A percentile compares a stretch with the other conserved stretches of the same genome.
phyloP scores from a whole-genome alignment of 1,140 invertebrate genomes.

The Diuraphis noxia region DNA sequence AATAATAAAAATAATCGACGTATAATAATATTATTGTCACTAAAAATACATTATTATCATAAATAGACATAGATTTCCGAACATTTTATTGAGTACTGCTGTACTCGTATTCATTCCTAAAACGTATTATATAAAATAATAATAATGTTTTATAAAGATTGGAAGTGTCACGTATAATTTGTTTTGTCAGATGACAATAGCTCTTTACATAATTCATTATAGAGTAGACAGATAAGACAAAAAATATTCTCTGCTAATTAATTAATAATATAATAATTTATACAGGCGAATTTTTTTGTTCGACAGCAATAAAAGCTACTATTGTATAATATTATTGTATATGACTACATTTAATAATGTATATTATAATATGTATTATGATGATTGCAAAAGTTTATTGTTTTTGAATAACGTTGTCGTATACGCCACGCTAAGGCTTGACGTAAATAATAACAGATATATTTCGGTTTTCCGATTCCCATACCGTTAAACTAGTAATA shows the following conservation, averaged over 20 bases:
- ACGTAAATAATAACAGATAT: too few relatives aligned
- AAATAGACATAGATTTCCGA: neutral
- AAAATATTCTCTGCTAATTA: neutral
- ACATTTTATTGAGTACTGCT: neutral
- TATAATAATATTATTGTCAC: neutral
- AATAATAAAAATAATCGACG: too few relatives aligned
- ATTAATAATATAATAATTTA: neutral
- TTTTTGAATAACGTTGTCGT: too few relatives aligned
- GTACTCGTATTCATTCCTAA: neutral
- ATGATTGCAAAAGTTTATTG: neutral
- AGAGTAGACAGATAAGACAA: neutral
- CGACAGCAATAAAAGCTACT: neutral
- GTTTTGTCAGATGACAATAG: neutral
- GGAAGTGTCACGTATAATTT: neutral
- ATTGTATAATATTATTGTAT: neutral
- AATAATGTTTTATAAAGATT: neutral
- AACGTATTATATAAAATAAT: neutral
- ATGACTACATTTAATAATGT: neutral
- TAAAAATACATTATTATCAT: neutral
- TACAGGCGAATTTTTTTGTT: neutral
- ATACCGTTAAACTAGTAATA: too few relatives aligned
- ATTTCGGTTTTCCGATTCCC: too few relatives aligned
- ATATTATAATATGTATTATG: neutral
- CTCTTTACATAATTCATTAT: neutral
- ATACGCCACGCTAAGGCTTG: too few relatives aligned